A percentile compares a stretch with the other conserved stretches of the same genome.
These are phyloP conservation scores for Semnornis frantzii DNA, from an alignment of 2,113 vertebrate species.

Conservation along the genomic window DNA sequence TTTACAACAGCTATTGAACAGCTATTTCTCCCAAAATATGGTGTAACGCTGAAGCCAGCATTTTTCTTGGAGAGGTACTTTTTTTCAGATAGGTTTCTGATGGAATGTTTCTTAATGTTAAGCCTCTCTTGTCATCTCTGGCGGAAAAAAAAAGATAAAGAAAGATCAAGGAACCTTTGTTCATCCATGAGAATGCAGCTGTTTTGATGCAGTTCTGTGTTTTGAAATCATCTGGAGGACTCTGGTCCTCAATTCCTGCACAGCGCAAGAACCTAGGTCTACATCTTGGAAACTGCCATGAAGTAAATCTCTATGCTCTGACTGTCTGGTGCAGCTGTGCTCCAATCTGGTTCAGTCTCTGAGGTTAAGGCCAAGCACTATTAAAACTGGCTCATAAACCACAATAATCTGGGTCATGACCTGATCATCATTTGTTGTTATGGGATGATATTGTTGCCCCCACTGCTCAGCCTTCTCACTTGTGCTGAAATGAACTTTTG, in stretches of 20 bases:
- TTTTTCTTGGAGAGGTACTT: slow-evolving; percentile 43
- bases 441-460: neutral
- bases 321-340: neutral
- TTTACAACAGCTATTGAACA: slow-evolving; percentile 51
- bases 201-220: slow-evolving; percentile 3
- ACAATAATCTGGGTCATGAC: neutral
- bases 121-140: neutral
- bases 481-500: neutral
- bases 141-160: neutral
- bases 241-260: neutral
- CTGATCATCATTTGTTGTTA: rapidly evolving
- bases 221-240: neutral
- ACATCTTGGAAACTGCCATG: neutral
- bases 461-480: neutral
- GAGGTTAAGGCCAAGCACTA: neutral
- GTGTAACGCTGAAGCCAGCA: neutral
- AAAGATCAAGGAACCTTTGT: slow-evolving; percentile 5
- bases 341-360: neutral
- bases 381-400: slow-evolving; percentile 8
- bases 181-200: neutral
- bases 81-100: slow-evolving; percentile 27
- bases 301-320: neutral
- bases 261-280: neutral
- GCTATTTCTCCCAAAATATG: slow-evolving; percentile 31
- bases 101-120: slow-evolving; percentile 19